A percentile compares a stretch with the other conserved stretches of the same genome.
phyloP scores from a whole-genome alignment of 1,140 invertebrate species.

The Bombus sibiricus region DNA sequence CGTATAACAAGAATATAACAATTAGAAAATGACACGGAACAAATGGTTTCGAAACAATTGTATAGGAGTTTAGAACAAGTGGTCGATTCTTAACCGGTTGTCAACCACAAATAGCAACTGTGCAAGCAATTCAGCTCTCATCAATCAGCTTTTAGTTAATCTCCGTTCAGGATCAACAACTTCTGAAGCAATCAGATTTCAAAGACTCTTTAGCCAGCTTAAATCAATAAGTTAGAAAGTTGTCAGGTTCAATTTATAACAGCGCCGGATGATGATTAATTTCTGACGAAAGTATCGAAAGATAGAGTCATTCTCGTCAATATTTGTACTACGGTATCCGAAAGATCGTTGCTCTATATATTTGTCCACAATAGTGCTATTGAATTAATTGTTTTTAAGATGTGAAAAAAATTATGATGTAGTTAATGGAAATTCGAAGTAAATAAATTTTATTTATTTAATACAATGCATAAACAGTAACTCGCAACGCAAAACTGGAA shows the following conservation, averaged over 20 bases:
- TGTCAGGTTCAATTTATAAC: neutral
- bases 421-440: too few species aligned
- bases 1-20: too few species aligned
- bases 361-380: fast-evolving
- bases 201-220: slow-evolving; percentile 8
- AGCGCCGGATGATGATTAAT: neutral
- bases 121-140: slow-evolving; percentile 16
- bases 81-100: neutral
- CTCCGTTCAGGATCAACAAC: slow-evolving; percentile 7
- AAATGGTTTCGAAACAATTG: neutral
- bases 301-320: neutral
- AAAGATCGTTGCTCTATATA: too few species aligned
- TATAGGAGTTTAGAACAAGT: neutral
- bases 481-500: neutral
- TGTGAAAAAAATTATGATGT: too few species aligned
- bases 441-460: too few species aligned
- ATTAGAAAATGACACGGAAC: neutral
- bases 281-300: neutral
- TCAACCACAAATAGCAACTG: neutral
- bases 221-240: slow-evolving; percentile 18
- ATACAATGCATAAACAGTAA: too few species aligned
- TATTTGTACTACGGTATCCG: too few species aligned
- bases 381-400: too few species aligned
- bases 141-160: slow-evolving; percentile 32
- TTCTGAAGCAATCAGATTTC: slow-evolving; percentile 24